These are phyloP conservation scores for Ispidina lecontei DNA, from an alignment of 2,797 vertebrate genomes.

Conservation along the genomic window DNA sequence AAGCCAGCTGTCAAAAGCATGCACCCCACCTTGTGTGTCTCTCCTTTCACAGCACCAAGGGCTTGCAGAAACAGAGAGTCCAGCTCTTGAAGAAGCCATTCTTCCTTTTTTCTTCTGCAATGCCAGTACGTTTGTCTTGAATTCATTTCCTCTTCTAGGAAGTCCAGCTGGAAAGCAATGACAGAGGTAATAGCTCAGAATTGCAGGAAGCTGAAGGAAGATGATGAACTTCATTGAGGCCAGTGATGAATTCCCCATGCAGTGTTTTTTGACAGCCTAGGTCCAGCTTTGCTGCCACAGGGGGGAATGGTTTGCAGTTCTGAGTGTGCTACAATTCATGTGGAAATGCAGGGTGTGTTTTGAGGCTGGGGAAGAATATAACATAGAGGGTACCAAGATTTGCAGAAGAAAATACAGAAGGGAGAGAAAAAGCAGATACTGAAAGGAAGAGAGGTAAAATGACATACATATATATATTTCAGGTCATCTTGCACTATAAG, in stretches of 20 bases:
- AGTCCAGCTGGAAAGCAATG: conserved; percentile 75
- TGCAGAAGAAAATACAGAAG: not conserved
- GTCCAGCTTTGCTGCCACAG: not conserved
- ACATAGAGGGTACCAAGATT: not conserved
- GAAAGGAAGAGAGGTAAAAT: not conserved
- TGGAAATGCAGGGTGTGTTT: not conserved
- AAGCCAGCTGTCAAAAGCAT: not conserved
- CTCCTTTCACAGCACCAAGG: conserved; percentile 35
- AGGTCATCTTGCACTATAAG: not conserved
- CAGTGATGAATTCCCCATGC: not conserved
- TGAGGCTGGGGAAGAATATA: not conserved
- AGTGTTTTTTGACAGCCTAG: not conserved
- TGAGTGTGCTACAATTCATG: not conserved
- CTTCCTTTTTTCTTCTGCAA: conserved; percentile 82
- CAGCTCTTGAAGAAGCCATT: conserved; percentile 78
- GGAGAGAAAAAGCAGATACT: not conserved
- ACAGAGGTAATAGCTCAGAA: not conserved
- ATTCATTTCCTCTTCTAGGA: conserved; percentile 82
- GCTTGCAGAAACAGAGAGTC: conserved; percentile 67
- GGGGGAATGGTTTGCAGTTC: not conserved
- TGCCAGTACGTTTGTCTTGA: conserved; percentile 80
- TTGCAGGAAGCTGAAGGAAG: not conserved
- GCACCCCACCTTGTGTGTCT: conserved; percentile 54
- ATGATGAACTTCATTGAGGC: not conserved
- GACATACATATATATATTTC: not conserved